Evolutionary conservation across 2,113 vertebrate species (phyloP).

Genomic region (Aldabrachelys gigantea): DNA sequence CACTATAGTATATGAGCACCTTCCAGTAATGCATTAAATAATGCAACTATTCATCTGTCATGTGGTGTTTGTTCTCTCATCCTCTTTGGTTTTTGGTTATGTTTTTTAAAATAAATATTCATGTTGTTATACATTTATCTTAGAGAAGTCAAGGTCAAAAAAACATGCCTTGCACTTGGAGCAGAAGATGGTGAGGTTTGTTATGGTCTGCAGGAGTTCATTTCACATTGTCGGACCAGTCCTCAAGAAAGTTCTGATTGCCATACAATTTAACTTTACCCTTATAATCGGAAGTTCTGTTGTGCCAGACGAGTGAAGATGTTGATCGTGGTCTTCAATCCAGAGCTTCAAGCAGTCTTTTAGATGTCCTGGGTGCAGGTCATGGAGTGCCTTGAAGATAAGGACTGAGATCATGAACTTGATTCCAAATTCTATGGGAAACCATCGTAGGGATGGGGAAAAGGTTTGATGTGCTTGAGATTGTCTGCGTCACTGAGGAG

Average conservation of each 20-base stretch:
- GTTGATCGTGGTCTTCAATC: background rate
- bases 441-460: background rate
- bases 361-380: background rate
- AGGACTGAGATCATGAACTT: background rate
- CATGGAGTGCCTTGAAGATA: background rate
- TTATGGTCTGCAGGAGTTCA: rapidly evolving
- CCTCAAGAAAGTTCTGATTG: background rate
- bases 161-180: background rate
- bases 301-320: background rate
- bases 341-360: background rate
- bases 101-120: background rate
- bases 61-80: background rate
- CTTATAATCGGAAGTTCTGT: background rate
- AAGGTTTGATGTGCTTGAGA: background rate
- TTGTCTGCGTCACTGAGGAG: background rate
- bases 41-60: background rate
- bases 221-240: background rate
- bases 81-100: background rate
- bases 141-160: background rate
- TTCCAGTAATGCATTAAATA: too few relatives aligned
- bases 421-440: background rate
- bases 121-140: background rate
- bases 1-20: too few relatives aligned
- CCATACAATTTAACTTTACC: background rate
- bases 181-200: background rate